phyloP scores from a whole-genome alignment of 2,797 vertebrate genomes.

The Fistularia tabacaria region DNA sequence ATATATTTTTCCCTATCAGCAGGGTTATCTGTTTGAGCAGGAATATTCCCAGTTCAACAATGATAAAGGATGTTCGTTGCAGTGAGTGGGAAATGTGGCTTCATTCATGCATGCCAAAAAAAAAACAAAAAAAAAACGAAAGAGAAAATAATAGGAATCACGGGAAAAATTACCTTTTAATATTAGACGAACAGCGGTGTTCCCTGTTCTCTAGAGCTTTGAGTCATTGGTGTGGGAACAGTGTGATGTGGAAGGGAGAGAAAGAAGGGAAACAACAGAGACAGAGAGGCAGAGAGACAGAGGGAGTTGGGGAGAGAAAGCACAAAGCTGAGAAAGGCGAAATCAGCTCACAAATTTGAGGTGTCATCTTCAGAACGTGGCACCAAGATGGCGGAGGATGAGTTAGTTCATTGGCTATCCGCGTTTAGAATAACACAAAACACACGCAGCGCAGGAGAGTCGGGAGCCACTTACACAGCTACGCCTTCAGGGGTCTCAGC shows the following conservation, averaged over 20 bases:
- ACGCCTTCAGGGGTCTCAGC: too few relatives aligned
- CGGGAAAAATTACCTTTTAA: conserved; percentile 64
- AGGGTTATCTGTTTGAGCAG: too few relatives aligned
- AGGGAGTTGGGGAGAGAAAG: background rate
- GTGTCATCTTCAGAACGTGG: conserved; percentile 18
- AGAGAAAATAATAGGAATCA: conserved; percentile 13
- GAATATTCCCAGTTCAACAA: too few relatives aligned
- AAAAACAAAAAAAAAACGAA: conserved; percentile 18
- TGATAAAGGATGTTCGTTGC: background rate
- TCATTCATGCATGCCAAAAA: conserved; percentile 6
- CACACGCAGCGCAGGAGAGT: too few relatives aligned
- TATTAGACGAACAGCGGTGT: conserved; percentile 30
- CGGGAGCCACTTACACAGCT: too few relatives aligned
- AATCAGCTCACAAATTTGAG: conserved; percentile 26
- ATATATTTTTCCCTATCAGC: too few relatives aligned
- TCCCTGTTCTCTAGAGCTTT: conserved; percentile 56
- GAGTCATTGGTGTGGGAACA: conserved; percentile 52
- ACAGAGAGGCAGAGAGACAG: conserved; percentile 15
- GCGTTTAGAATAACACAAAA: too few relatives aligned
- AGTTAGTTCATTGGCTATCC: too few relatives aligned
- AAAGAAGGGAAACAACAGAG: conserved; percentile 19
- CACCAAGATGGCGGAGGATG: too few relatives aligned
- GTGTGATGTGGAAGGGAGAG: conserved; percentile 17
- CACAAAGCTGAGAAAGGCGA: conserved; percentile 44
- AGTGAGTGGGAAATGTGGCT: background rate